These are phyloP conservation scores for Spatulosminthurus flaviceps DNA, from an alignment of 2,888 invertebrate species.

Conservation along the genomic window DNA sequence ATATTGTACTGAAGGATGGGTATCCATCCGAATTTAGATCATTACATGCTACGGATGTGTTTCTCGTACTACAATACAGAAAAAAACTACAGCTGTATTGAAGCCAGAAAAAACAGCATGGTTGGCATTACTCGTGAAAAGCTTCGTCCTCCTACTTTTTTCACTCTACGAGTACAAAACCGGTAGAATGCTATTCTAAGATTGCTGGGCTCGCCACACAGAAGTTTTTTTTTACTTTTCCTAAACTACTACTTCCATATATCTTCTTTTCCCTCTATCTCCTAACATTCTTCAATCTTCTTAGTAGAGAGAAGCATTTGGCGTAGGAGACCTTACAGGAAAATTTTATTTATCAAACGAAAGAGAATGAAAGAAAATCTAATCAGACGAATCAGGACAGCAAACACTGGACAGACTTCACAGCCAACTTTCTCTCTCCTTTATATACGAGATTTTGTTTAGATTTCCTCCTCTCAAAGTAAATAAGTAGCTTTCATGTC, in stretches of 20 bases:
- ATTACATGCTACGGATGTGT: not conserved
- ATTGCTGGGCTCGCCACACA: no score
- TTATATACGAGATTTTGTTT: not conserved
- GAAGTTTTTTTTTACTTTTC: no score
- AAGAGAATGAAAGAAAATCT: conserved; percentile 13
- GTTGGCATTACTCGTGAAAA: not conserved
- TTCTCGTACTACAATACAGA: no score
- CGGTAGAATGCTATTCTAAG: no score
- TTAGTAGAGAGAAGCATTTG: not conserved
- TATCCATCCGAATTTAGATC: conserved; percentile 22
- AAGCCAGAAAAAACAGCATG: conserved; percentile 11
- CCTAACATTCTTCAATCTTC: no score
- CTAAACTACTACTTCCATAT: no score
- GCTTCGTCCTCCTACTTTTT: no score
- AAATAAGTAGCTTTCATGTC: not conserved
- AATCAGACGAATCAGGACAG: conserved; percentile 6
- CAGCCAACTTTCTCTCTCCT: not conserved
- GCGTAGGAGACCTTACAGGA: not conserved
- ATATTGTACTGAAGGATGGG: no score
- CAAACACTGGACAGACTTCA: conserved; percentile 8
- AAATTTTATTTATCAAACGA: conserved; percentile 9
- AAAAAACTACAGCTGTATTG: no score
- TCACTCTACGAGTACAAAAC: no score
- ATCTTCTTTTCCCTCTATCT: no score
- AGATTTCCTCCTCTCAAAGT: not conserved